Conservation (phyloP, 2,797 vertebrate genomes). For the Alca torda region DNA sequence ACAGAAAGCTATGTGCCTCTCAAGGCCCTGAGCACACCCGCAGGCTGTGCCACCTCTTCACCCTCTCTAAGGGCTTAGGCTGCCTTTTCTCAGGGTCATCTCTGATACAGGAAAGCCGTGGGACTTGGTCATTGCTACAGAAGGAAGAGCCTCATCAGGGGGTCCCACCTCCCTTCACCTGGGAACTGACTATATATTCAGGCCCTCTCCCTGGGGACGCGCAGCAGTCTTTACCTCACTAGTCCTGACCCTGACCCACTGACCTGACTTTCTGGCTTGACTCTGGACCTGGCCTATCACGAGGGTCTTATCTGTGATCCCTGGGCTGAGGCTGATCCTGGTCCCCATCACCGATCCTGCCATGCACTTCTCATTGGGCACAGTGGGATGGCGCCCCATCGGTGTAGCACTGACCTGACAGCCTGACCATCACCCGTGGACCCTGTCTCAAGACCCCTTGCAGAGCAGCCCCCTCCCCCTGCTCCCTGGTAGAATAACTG, state of each 20-base stretch:
- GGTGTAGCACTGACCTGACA: not conserved
- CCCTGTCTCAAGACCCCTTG: not conserved
- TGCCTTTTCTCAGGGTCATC: not conserved
- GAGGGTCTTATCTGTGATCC: not conserved
- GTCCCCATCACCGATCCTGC: not conserved
- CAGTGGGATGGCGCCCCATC: not conserved
- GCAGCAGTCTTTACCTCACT: not conserved
- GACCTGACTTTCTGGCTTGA: not conserved
- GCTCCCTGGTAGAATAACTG: not conserved
- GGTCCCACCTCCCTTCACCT: not conserved
- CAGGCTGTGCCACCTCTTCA: not conserved
- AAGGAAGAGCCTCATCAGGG: accelerated
- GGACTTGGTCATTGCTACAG: not conserved
- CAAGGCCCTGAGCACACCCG: accelerated
- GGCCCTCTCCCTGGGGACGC: accelerated
- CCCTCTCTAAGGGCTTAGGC: not conserved
- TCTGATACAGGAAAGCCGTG: accelerated
- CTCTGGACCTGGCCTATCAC: not conserved
- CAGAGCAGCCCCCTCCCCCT: not conserved
- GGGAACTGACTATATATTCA: not conserved
- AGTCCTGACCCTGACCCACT: not conserved
- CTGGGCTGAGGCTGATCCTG: not conserved
- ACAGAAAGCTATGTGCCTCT: not conserved
- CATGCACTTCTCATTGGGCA: not conserved
- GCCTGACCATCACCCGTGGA: not conserved